These are phyloP conservation scores for Lamellibrachia satsuma DNA, from an alignment of 2,888 invertebrate species.

Conservation along the genomic window DNA sequence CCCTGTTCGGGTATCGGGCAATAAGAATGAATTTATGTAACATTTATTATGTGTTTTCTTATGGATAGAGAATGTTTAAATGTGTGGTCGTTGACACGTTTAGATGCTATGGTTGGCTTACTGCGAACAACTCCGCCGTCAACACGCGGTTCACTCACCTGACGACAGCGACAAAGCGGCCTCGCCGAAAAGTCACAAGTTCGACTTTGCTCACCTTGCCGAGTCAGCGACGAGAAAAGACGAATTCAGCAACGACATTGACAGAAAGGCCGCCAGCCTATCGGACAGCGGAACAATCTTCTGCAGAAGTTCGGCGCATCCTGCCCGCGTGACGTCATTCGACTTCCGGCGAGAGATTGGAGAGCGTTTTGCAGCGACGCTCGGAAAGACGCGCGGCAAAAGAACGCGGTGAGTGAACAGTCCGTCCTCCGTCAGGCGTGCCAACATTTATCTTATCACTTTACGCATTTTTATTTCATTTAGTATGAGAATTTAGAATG, in stretches of 20 bases:
- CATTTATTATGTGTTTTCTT: not conserved
- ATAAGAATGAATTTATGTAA: too few relatives aligned
- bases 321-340: not conserved
- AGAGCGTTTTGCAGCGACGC: not conserved
- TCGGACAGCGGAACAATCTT: not conserved
- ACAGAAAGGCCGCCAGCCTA: not conserved
- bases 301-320: not conserved
- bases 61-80: not conserved
- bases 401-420: not conserved
- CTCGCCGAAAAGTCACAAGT: not conserved
- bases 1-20: too few relatives aligned
- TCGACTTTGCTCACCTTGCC: not conserved
- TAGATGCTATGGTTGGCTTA: not conserved
- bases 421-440: not conserved
- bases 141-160: not conserved
- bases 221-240: not conserved
- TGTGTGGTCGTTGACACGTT: not conserved
- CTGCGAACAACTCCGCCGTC: not conserved
- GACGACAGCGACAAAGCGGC: not conserved
- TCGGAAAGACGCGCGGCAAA: not conserved
- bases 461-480: too few relatives aligned
- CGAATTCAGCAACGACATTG: conserved; percentile 3
- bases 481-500: too few relatives aligned
- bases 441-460: too few relatives aligned
- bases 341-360: conserved; percentile 13